phyloP scores from a whole-genome alignment of 2,797 vertebrate genomes.

The Crocidura indochinensis region DNA sequence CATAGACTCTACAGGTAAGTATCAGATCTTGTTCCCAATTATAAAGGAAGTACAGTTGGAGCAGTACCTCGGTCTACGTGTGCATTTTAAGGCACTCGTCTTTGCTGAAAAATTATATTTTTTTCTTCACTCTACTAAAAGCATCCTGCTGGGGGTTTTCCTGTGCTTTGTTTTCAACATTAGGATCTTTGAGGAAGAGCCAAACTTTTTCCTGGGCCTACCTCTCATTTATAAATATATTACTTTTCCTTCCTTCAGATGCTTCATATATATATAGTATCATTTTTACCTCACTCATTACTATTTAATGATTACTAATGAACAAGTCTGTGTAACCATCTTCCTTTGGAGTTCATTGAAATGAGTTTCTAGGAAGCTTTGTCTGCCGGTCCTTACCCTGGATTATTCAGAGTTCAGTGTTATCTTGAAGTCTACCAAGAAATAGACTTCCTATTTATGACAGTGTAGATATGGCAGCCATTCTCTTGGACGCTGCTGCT shows the following conservation, averaged over 20 bases:
- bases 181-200: background rate
- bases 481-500: background rate
- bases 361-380: background rate
- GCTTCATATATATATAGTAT: background rate
- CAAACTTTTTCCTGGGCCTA: background rate
- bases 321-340: background rate
- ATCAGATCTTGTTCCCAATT: background rate
- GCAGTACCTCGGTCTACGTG: background rate
- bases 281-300: background rate
- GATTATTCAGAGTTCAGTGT: background rate
- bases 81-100: background rate
- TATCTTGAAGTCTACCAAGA: background rate
- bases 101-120: background rate
- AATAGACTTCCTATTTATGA: background rate
- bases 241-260: background rate
- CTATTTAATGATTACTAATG: background rate
- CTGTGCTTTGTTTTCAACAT: slow-evolving; percentile 3
- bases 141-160: background rate
- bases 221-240: background rate
- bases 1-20: background rate
- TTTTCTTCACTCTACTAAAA: background rate
- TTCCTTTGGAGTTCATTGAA: background rate
- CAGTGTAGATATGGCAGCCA: background rate
- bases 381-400: background rate
- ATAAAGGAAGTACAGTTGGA: background rate